phyloP scores from a whole-genome alignment of 2,797 vertebrate species.

The Eleutherodactylus coqui region DNA sequence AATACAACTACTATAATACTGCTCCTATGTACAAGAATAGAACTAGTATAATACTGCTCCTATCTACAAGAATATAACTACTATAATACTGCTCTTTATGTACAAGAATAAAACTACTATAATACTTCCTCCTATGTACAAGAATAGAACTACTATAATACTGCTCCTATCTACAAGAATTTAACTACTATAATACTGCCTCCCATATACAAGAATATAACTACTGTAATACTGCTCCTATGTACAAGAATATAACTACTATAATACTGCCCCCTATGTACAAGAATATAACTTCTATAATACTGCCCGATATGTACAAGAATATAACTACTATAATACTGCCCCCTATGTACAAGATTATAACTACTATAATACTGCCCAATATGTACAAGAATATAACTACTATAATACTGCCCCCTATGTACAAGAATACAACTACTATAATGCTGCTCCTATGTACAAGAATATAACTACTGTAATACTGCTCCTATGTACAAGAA shows the following conservation, averaged over 20 bases:
- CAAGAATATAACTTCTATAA: slow-evolving; percentile 6
- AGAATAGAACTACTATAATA: neutral
- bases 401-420: too few species aligned
- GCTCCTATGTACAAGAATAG: neutral
- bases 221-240: slow-evolving; percentile 9
- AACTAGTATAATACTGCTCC: slow-evolving; percentile 8
- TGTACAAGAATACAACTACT: too few species aligned
- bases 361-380: too few species aligned
- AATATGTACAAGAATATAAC: too few species aligned
- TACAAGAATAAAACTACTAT: slow-evolving; percentile 18
- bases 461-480: too few species aligned
- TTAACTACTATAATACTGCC: slow-evolving; percentile 6
- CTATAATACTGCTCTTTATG: neutral
- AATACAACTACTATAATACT: slow-evolving; percentile 9
- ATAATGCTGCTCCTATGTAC: too few species aligned
- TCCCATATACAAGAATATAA: slow-evolving; percentile 9
- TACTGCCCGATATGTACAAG: neutral
- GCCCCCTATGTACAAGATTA: neutral
- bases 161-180: neutral
- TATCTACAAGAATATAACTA: slow-evolving; percentile 4
- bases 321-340: slow-evolving; percentile 10
- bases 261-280: slow-evolving; percentile 3
- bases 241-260: slow-evolving; percentile 4
- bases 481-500: too few species aligned
- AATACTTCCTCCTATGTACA: neutral